These are phyloP conservation scores for Leptopilina drosophilae DNA, from an alignment of 2,888 invertebrate genomes.

Conservation along the genomic window DNA sequence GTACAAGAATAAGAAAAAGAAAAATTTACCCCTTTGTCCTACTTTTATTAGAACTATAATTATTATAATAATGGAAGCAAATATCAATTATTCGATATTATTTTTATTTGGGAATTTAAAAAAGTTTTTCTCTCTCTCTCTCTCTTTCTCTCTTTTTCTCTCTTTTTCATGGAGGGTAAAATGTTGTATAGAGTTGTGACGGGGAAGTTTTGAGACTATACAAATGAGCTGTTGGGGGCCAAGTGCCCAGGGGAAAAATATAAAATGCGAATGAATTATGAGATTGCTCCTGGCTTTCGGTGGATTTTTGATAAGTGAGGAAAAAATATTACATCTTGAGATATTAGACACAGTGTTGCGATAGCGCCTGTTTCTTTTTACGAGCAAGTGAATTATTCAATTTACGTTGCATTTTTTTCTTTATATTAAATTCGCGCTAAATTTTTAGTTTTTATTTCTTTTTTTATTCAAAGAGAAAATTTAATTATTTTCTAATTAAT, in stretches of 20 bases:
- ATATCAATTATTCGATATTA: not conserved
- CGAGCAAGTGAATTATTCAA: not conserved
- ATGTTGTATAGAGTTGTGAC: conserved; percentile 1
- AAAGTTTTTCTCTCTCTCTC: not conserved
- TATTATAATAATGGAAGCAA: too few species aligned
- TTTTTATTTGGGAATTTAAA: not conserved
- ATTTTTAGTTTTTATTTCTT: not conserved
- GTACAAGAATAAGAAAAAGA: not conserved
- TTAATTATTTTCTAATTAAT: too few species aligned
- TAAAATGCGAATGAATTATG: conserved; percentile 25
- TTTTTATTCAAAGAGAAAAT: too few species aligned
- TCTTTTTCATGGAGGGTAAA: not conserved
- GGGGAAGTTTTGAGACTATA: conserved; percentile 14
- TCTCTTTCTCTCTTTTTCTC: too few species aligned
- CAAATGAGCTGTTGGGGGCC: conserved; percentile 11
- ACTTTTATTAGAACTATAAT: too few species aligned
- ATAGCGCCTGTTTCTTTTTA: not conserved
- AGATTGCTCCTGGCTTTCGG: not conserved
- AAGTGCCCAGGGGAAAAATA: conserved; percentile 30
- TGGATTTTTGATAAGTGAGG: not conserved
- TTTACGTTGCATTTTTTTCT: not conserved
- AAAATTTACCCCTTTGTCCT: not conserved
- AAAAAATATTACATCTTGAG: not conserved
- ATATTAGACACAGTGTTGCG: not conserved
- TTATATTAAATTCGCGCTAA: not conserved